Base-by-base conservation (phyloP, 2,113 vertebrate genomes). In the Sinocyclocheilus maitianheensis region DNA sequence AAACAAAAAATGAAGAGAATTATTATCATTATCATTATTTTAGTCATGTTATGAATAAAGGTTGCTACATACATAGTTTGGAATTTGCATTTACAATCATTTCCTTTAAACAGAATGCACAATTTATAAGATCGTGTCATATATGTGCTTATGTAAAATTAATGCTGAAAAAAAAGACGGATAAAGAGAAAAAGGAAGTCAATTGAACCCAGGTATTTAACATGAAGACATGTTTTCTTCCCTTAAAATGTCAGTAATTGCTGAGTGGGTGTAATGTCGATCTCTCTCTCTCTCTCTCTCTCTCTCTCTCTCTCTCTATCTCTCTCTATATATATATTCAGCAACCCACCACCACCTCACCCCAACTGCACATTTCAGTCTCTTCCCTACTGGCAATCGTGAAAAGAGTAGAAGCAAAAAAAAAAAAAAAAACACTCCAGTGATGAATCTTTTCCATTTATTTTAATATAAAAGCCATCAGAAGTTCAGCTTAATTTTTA, bases 211-310 rank as follows among this genome's bases (percentile, higher is more conserved):
- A 67, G 43, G n/a, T 67, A 78, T 62, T 77, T 76, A 58, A 77
- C 55, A 51, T 63, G 48, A 26, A 53, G 48, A 80, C 34, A 81
- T 51, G 16, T 67, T 51, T 85, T 58, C 63, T 72, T 85, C 62
- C 11, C 77, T 85, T 78, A 60, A 85, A 80, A 85, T 85, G 46
- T 55, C 75, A 85, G 74, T 85, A 60, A 80, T 80, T 85, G 46
- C 78, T 80, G 77, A 85, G 84, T 80, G 69, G 46, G 63, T 58
- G 63, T 72, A 80, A 58, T 46, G 48, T 79, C 37, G 20, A 76
- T 77, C 77, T 16, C 26, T 77, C 43, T 37, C 46, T 11, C 58
- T n/a, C 26, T 67, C 37, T 80, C 55, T 77, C 48, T 22, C 43
- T 77, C 24, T 37, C 20, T 60, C 58, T 26, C 26, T 26, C 26